Conservation (phyloP, 2,888 invertebrate species). For the Germaria angustata region DNA sequence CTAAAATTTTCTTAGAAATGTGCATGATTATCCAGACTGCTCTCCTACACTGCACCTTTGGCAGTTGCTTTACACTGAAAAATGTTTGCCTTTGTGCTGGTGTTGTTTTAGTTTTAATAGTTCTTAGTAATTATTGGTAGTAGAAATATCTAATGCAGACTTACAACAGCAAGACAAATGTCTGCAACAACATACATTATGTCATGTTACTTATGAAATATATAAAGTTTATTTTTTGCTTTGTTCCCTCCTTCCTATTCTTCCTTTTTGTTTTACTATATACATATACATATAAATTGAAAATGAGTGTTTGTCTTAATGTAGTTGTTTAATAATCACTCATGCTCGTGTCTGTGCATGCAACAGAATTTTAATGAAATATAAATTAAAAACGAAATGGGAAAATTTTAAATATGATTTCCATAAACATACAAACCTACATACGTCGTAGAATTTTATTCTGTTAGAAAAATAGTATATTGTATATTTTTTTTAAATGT, state of each 20-base stretch:
- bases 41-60: background rate
- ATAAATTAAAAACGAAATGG: conserved; percentile 37
- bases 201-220: conserved; percentile 36
- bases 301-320: conserved; percentile 17
- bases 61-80: background rate
- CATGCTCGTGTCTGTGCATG: conserved; percentile 6
- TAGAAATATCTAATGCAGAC: conserved; percentile 36
- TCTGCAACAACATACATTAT: conserved; percentile 11
- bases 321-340: conserved; percentile 6
- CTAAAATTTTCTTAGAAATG: background rate
- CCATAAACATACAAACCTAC: no score
- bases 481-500: no score
- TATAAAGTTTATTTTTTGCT: conserved; percentile 31
- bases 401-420: conserved; percentile 22
- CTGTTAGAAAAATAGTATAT: no score
- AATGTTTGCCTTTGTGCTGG: background rate
- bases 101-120: conserved; percentile 22
- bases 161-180: conserved; percentile 2
- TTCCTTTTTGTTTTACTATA: background rate
- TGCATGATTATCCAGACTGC: background rate
- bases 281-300: background rate
- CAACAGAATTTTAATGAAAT: conserved; percentile 42
- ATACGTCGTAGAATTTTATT: no score
- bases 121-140: conserved; percentile 10
- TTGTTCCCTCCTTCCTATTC: background rate